These are phyloP conservation scores for Syngnathus rostellatus DNA, from an alignment of 2,797 vertebrate genomes.

Conservation along the genomic window DNA sequence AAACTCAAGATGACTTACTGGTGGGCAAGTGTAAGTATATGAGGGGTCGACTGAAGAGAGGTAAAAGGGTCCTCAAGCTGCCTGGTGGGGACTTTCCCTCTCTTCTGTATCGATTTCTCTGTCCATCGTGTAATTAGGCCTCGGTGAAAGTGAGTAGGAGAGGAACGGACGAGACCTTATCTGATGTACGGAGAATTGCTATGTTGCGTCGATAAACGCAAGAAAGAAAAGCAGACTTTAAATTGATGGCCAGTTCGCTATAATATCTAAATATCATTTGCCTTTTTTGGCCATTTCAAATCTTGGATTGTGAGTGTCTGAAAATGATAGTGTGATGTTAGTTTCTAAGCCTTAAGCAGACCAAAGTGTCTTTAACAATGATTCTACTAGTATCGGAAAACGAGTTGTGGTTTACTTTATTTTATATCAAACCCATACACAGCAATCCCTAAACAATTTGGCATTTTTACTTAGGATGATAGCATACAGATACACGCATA, in stretches of 20 bases:
- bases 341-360: neutral
- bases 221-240: constrained; percentile 47
- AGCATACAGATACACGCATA: too few relatives aligned
- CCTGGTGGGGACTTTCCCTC: constrained; percentile 62
- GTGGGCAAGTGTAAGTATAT: constrained; percentile 47
- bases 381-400: neutral
- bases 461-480: too few relatives aligned
- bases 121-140: constrained; percentile 66
- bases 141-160: constrained; percentile 48
- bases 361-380: neutral
- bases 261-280: constrained; percentile 33
- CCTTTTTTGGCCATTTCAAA: constrained; percentile 18
- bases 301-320: constrained; percentile 1
- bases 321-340: neutral
- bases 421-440: too few relatives aligned
- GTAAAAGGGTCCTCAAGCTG: constrained; percentile 48
- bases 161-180: constrained; percentile 33
- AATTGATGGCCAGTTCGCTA: constrained; percentile 34
- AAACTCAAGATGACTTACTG: constrained; percentile 54
- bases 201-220: constrained; percentile 54
- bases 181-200: constrained; percentile 37
- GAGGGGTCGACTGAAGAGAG: constrained; percentile 37
- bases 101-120: constrained; percentile 61
- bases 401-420: neutral
- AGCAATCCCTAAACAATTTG: too few relatives aligned